phyloP scores from a whole-genome alignment of 2,797 vertebrate genomes.

The Epinephelus coioides region DNA sequence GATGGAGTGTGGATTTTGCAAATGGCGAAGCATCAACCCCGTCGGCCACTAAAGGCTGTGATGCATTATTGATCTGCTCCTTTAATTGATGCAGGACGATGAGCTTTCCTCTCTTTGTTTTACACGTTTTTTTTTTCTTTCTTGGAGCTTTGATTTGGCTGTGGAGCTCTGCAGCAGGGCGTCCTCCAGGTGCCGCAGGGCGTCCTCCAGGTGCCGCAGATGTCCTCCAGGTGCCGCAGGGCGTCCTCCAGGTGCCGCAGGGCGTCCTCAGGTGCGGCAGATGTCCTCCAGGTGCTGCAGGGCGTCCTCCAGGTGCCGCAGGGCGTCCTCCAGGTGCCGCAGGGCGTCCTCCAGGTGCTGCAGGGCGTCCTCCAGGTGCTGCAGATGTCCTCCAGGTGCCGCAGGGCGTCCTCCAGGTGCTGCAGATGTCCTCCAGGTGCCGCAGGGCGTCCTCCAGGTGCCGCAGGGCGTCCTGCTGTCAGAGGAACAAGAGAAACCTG shows the following conservation, averaged over 20 bases:
- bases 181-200: too few relatives aligned
- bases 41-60: not conserved
- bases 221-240: not conserved
- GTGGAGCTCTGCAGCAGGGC: not conserved
- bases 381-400: not conserved
- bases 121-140: not conserved
- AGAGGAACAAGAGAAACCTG: slow-evolving; percentile 21
- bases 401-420: too few relatives aligned
- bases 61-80: slow-evolving; percentile 78
- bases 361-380: not conserved
- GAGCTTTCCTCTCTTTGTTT: slow-evolving; percentile 4
- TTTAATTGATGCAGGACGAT: slow-evolving; percentile 57
- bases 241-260: not conserved
- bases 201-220: not conserved
- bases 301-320: not conserved
- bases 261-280: too few relatives aligned
- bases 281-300: too few relatives aligned
- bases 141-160: too few relatives aligned
- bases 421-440: too few relatives aligned
- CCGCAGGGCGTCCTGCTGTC: not conserved
- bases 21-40: slow-evolving; percentile 56
- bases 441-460: too few relatives aligned
- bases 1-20: slow-evolving; percentile 52
- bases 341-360: too few relatives aligned
- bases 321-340: not conserved